phyloP scores from a whole-genome alignment of 2,113 vertebrate genomes.

The Brachionichthys hirsutus region DNA sequence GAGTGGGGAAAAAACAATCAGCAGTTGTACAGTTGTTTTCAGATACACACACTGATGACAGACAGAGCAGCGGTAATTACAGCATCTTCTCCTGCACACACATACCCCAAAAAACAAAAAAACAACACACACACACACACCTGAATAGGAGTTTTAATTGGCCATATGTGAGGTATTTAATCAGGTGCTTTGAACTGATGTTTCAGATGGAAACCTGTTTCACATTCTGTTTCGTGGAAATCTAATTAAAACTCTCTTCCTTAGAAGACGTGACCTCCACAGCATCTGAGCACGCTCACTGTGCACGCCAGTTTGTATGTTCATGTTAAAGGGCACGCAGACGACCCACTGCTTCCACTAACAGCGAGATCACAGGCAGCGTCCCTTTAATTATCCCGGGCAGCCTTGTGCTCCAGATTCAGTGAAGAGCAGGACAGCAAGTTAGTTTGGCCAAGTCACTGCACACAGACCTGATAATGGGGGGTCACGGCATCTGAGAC shows the following conservation, averaged over 20 bases:
- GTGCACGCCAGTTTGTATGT: conserved; percentile 8
- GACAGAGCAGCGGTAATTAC: conserved; percentile 36
- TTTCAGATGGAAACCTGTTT: conserved; percentile 43
- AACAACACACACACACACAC: neutral
- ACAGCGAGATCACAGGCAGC: conserved; percentile 10
- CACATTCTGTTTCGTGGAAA: conserved; percentile 33
- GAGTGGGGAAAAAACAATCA: neutral
- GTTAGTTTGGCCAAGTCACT: conserved; percentile 7
- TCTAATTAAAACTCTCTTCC: conserved; percentile 58
- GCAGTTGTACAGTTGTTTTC: conserved; percentile 15
- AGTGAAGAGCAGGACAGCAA: neutral
- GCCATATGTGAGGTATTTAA: conserved; percentile 43
- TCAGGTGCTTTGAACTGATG: conserved; percentile 40
- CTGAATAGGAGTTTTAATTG: conserved; percentile 59
- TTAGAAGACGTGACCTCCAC: conserved; percentile 27
- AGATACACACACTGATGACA: conserved; percentile 4
- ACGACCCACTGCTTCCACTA: conserved; percentile 25
- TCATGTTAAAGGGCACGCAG: neutral
- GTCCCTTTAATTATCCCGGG: conserved; percentile 25
- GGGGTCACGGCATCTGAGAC: too few relatives aligned
- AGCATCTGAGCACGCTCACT: conserved; percentile 13
- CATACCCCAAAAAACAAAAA: conserved; percentile 11
- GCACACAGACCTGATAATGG: too few relatives aligned
- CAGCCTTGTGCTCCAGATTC: conserved; percentile 10
- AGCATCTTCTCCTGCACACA: conserved; percentile 7